A percentile compares a stretch with the other conserved stretches of the same genome.
Evolutionary conservation across 1,140 invertebrate species (phyloP).

Genomic region (Elysia chlorotica): DNA sequence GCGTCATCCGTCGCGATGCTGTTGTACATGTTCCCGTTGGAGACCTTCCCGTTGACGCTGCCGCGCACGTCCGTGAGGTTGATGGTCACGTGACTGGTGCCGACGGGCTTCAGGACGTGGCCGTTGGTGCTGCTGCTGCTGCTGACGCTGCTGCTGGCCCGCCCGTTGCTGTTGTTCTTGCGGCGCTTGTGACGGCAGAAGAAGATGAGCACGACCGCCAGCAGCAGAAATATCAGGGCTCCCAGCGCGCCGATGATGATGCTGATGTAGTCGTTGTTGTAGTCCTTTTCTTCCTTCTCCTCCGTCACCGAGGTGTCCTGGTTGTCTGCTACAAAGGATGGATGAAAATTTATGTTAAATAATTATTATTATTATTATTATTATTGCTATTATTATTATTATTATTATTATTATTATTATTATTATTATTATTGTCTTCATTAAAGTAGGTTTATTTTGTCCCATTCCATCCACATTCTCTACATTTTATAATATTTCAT

Average conservation of each 20-base stretch:
- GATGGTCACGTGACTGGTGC: conserved; percentile 47
- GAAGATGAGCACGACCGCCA: conserved; percentile 77
- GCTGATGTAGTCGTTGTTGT: conserved; percentile 74
- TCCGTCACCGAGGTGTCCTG: neutral
- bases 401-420: too few relatives aligned
- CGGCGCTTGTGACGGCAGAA: conserved; percentile 75
- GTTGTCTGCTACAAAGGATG: too few relatives aligned
- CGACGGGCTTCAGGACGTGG: conserved; percentile 53
- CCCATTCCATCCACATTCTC: too few relatives aligned
- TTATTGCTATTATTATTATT: too few relatives aligned
- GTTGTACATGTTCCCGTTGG: conserved; percentile 66
- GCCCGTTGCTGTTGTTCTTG: conserved; percentile 75
- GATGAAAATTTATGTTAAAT: too few relatives aligned
- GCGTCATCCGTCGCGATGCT: conserved; percentile 61
- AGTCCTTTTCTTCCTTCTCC: conserved; percentile 52
- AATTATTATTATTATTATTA: too few relatives aligned
- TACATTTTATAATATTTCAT: too few relatives aligned
- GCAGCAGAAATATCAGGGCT: conserved; percentile 75
- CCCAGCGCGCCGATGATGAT: conserved; percentile 80
- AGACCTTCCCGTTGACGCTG: conserved; percentile 65
- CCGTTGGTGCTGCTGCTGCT: conserved; percentile 52
- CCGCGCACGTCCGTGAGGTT: too few relatives aligned
- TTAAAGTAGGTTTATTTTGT: too few relatives aligned
- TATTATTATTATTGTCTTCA: too few relatives aligned
- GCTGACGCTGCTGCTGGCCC: conserved; percentile 48